These are phyloP conservation scores for Hirtodrosophila duncani DNA, from an alignment of 2,888 invertebrate genomes.

Conservation along the genomic window DNA sequence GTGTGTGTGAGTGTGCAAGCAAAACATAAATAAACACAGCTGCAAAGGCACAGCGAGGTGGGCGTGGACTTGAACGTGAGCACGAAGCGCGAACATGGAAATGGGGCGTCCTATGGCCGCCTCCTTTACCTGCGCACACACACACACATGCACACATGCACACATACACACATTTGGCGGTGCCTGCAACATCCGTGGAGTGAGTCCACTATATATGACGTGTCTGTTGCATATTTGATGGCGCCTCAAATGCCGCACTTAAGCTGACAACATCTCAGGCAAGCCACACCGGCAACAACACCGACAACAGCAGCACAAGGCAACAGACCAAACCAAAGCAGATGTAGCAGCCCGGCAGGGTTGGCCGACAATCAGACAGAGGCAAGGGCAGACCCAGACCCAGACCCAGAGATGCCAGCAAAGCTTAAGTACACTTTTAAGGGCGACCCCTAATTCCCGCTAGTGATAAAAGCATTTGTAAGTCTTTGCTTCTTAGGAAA, in stretches of 20 bases:
- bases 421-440: no score
- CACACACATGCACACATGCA: neutral
- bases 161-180: neutral
- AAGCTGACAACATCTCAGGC: conserved; percentile 42
- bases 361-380: neutral
- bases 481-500: no score
- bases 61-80: neutral
- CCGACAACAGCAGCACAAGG: neutral
- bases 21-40: neutral
- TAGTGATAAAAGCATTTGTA: no score
- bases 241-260: conserved; percentile 48
- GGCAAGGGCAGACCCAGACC: no score
- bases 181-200: no score
- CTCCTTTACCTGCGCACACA: no score
- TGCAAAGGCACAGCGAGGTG: neutral
- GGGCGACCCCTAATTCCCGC: no score
- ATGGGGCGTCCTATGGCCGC: no score
- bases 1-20: neutral
- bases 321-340: neutral
- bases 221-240: conserved; percentile 58
- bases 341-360: neutral
- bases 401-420: no score
- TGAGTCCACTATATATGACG: neutral
- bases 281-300: neutral
- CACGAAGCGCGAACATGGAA: no score